Conservation (phyloP, 2,888 invertebrate species). For the Nebria salina region DNA sequence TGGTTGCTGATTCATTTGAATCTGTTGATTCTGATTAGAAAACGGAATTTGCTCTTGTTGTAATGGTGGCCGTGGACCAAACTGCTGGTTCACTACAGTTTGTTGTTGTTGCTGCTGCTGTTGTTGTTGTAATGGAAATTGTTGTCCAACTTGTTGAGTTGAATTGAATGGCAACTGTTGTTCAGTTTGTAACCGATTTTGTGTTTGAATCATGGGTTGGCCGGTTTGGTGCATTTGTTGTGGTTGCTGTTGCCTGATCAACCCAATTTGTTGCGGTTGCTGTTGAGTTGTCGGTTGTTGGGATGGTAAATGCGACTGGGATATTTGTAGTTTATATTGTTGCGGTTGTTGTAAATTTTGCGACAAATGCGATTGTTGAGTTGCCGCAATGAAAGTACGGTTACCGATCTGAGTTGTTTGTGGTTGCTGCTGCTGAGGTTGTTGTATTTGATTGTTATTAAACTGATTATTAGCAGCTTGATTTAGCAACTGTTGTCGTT, state of each 20-base stretch:
- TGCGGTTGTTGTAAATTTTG: conserved; percentile 46
- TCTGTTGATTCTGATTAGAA: conserved; percentile 40
- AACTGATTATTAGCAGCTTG: conserved; percentile 15
- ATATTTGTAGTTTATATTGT: conserved; percentile 46
- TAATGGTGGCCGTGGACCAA: conserved; percentile 27
- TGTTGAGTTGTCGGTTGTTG: conserved; percentile 50
- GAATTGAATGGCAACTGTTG: conserved; percentile 29
- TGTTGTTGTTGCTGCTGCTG: conserved; percentile 46
- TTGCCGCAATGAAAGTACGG: conserved; percentile 51
- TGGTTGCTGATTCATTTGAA: conserved; percentile 51
- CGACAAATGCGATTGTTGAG: conserved; percentile 51
- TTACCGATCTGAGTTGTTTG: conserved; percentile 51
- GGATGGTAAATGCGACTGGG: conserved; percentile 30
- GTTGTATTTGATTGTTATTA: conserved; percentile 50
- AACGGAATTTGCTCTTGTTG: conserved; percentile 34
- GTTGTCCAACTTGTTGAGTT: conserved; percentile 47
- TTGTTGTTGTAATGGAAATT: conserved; percentile 52
- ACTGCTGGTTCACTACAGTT: conserved; percentile 48
- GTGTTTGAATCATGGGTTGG: conserved; percentile 39
- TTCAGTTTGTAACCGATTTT: conserved; percentile 22
- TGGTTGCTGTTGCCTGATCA: conserved; percentile 31
- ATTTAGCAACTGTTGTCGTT: conserved; percentile 22
- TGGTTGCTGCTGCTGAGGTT: conserved; percentile 52
- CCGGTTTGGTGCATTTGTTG: conserved; percentile 42
- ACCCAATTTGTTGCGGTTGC: conserved; percentile 50